Base-by-base conservation (phyloP, 92 coral and sea anemone genomes). In the Parazoanthus atlanticus region DNA sequence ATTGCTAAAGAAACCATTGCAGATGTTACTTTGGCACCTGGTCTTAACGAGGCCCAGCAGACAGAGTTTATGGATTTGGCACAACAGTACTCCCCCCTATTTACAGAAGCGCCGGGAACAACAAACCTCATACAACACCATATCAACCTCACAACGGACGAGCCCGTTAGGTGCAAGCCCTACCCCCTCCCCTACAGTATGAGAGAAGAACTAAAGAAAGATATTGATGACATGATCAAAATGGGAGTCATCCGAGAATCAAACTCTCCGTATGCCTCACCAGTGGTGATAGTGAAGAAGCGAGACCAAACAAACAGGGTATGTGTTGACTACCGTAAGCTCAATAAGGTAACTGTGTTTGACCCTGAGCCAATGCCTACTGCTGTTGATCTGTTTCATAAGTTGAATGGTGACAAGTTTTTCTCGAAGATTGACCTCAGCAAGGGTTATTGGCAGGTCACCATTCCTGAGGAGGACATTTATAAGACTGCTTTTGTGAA, bases 181-280 rank as follows among this genome's bases (percentile, higher is more conserved):
- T 86, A 86, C 47, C 73, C 74, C 31, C 76, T 90, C 12, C 93
- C 93, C 15, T 86, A 90, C 80, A 90, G 70, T 69, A 88, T 86
- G 5, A 80, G 88, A 38, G 93, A 90, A 38, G 80, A 79, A 17
- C 31, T 80, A 69, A 86, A 87, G 79, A 87, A 82, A 82, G 74
- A 80, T 58, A 74, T 86, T 32, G 77, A 64, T 32, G 90, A 69
- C n/a, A 90, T 90, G 90, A 70, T 52, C 5, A 80, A 72, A 33
- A 86, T 86, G 90, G 91, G 90, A 41, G 90, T 93, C 11, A 86
- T 89, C 31, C 78, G 88, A 76, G 88, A 93, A 65, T 89, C 92
- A 0, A 75, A 64, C 40, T 87, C 88, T 1, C 88, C 88, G 8
- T 90, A 80, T 33, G 88, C 88, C 8, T 72, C 86, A 29, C 93